Evolutionary conservation across 30 jellyfish, hydroid and myxozoan species (phyloP).

Genomic region (Nemopilema nomurai): DNA sequence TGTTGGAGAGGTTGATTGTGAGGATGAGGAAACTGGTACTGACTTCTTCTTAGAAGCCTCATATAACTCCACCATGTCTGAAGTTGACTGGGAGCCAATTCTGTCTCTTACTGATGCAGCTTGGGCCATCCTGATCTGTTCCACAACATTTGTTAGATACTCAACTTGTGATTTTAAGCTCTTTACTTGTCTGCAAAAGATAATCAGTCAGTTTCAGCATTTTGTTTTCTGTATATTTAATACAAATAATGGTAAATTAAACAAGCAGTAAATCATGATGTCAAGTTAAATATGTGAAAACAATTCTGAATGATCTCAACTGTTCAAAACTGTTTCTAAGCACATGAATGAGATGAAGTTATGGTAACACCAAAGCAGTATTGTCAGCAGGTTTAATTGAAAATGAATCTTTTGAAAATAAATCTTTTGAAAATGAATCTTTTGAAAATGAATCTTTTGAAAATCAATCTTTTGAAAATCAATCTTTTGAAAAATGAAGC

Average conservation of each 20-base stretch:
- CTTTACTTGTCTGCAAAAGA: conserved; percentile 56
- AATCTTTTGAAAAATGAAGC: too few species aligned
- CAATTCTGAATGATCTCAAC: too few species aligned
- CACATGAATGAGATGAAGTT: too few species aligned
- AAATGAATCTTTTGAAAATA: too few species aligned
- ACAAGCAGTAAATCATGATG: too few species aligned
- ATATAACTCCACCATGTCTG: conserved; percentile 66
- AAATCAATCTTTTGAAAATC: too few species aligned
- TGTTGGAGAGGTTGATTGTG: conserved; percentile 45
- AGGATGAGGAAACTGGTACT: conserved; percentile 41
- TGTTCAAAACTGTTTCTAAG: too few species aligned
- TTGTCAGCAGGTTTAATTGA: too few species aligned
- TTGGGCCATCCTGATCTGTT: conserved; percentile 79
- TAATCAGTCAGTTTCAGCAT: not conserved
- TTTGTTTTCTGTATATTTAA: not conserved
- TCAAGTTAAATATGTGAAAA: too few species aligned
- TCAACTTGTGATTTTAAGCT: conserved; percentile 80
- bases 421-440: too few species aligned
- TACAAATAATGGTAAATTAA: not conserved
- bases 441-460: too few species aligned
- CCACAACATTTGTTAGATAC: conserved; percentile 74
- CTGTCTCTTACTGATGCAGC: conserved; percentile 59
- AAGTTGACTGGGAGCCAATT: conserved; percentile 80
- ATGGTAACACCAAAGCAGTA: too few species aligned
- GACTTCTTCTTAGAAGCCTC: conserved; percentile 31